A percentile compares a stretch with the other conserved stretches of the same genome.
Evolutionary conservation across 2,888 invertebrate genomes (phyloP).

Genomic region (Nephrotoma appendiculata): DNA sequence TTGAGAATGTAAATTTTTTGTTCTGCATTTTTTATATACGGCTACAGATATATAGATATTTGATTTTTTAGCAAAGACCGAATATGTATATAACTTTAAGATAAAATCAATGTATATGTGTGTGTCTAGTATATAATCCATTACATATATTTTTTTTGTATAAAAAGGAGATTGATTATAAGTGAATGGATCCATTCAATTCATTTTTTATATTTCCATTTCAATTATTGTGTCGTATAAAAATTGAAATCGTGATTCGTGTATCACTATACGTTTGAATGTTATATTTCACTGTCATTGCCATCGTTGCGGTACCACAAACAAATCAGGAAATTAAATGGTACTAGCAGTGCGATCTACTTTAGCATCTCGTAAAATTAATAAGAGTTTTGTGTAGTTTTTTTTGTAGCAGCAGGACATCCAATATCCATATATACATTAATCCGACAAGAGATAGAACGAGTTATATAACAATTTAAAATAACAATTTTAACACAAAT

Average conservation of each 20-base stretch:
- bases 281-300: neutral
- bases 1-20: slow-evolving; percentile 2
- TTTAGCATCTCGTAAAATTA: neutral
- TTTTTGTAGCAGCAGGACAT: neutral
- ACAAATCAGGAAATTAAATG: neutral
- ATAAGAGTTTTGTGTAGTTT: too few species aligned
- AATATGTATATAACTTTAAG: neutral
- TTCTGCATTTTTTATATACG: neutral
- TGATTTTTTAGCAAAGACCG: neutral
- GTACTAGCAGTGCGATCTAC: neutral
- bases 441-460: neutral
- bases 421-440: neutral
- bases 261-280: neutral
- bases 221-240: neutral
- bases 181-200: neutral
- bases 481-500: neutral
- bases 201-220: neutral
- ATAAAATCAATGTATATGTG: neutral
- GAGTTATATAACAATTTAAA: neutral
- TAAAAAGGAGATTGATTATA: neutral
- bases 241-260: neutral
- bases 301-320: neutral
- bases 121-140: neutral
- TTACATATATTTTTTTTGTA: neutral
- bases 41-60: neutral